Conservation (phyloP, 2,113 vertebrate species). For the Dissostichus mawsoni region DNA sequence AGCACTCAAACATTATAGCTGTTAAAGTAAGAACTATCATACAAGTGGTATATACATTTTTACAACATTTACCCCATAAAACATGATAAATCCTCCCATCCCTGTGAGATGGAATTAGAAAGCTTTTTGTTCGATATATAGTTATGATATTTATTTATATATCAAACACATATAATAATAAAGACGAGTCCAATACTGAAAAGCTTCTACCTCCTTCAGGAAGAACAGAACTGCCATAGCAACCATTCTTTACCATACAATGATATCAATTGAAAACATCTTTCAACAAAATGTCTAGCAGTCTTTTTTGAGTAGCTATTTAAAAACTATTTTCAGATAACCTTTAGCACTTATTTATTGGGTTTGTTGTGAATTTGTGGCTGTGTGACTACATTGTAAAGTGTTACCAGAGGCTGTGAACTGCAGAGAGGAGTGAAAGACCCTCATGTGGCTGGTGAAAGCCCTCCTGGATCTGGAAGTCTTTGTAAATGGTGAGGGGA, state of each 20-base stretch:
- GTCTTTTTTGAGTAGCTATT: neutral
- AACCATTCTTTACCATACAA: neutral
- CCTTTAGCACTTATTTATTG: neutral
- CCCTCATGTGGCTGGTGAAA: constrained; percentile 1
- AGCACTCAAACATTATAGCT: too few species aligned
- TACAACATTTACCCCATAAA: too few species aligned
- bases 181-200: neutral
- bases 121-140: neutral
- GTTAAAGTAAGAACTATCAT: too few species aligned
- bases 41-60: too few species aligned
- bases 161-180: neutral
- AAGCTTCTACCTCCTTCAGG: neutral
- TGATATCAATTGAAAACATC: neutral
- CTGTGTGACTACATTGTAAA: neutral
- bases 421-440: neutral
- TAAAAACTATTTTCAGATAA: neutral
- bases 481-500: constrained; percentile 13
- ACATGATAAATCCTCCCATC: too few species aligned
- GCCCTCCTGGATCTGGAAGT: constrained; percentile 15
- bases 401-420: constrained; percentile 1
- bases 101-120: neutral
- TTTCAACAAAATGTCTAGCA: neutral
- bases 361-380: neutral
- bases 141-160: too few species aligned
- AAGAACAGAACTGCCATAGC: neutral